Base-by-base conservation (phyloP, 2,888 invertebrate genomes). In the Apotomis betuletana region DNA sequence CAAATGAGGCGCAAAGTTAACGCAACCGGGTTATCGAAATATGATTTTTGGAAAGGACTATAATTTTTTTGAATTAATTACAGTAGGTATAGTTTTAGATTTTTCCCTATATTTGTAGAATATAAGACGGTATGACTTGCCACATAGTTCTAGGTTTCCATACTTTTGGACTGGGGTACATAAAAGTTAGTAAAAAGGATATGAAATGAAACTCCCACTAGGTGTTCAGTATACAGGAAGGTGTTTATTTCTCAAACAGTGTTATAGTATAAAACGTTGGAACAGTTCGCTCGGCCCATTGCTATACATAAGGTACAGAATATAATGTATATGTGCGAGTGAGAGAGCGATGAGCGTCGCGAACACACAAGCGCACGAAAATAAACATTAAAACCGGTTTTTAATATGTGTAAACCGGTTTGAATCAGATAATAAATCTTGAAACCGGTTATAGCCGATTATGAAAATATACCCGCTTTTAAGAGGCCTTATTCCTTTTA, bases 141-240 rank as follows among this genome's bases (percentile, higher is more conserved):
- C 27, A 0, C 27, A 27, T 27, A 27, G 27, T 27, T 41, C 41
- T 41, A 41, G 41, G 27, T 27, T 41, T 6, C 41, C 41, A 41
- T 41, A 41, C 5, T 41, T 5, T 6, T 6, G 41, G 6, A 41
- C 5, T 41, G 41, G 49, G 3, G 49, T 9, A 10, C 4, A 12
- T 38, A n/a, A n/a, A 1, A 0, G 27, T 36, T n/a, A 36, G 3
- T 15, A 36, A 27, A 27, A 27, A 27, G 8, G 62, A 27, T 3
- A 46, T 49, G 5, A 77, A 84, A 83, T 79, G 74, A 81, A 84
- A 82, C 74, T 3, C 41, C 27, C 0, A 8, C 60, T 74, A 12
- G 12, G 54, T 46, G 52, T 61, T 46, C 74, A 77, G 77, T 83
- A 80, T 86, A 87, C 86, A 87, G 82, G 84, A 85, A 85, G 80